Percentiles rank a stretch among this genome's conserved stretches.
These are phyloP conservation scores for Apotomis capreana DNA, from an alignment of 2,888 invertebrate species.

Conservation along the genomic window DNA sequence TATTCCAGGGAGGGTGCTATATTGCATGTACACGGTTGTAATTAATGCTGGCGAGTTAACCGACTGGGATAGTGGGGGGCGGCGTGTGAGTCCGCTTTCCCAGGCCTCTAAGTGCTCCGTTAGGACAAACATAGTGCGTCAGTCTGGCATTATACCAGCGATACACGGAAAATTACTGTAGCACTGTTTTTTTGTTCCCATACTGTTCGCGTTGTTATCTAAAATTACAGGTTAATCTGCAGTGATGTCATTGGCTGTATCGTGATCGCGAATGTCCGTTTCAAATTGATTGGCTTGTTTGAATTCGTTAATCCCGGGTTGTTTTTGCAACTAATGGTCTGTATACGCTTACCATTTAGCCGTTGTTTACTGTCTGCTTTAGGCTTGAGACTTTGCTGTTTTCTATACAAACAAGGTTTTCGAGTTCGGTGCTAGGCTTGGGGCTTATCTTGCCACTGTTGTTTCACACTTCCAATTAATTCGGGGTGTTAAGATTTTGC, in stretches of 20 bases:
- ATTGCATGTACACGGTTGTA: constrained; percentile 58
- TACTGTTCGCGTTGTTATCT: constrained; percentile 48
- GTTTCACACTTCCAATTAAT: constrained; percentile 44
- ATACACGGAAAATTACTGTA: constrained; percentile 73
- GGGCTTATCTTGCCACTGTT: constrained; percentile 40
- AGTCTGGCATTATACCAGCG: constrained; percentile 67
- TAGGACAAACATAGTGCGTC: constrained; percentile 72
- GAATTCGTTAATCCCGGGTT: constrained; percentile 43
- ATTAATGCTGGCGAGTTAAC: constrained; percentile 65
- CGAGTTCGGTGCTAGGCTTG: constrained; percentile 29
- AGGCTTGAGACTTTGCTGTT: constrained; percentile 35
- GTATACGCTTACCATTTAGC: constrained; percentile 36
- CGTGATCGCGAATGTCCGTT: constrained; percentile 41
- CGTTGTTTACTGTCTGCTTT: constrained; percentile 33
- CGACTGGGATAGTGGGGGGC: constrained; percentile 50
- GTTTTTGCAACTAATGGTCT: constrained; percentile 40
- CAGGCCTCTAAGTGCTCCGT: constrained; percentile 71
- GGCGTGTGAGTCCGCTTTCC: constrained; percentile 56
- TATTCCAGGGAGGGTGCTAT: constrained; percentile 43
- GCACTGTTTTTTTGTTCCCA: constrained; percentile 67
- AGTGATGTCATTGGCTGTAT: constrained; percentile 49
- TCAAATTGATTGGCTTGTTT: constrained; percentile 45
- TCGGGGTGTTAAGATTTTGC: constrained; percentile 18
- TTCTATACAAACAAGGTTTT: constrained; percentile 39
- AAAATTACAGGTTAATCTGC: constrained; percentile 49